Conservation (phyloP, 2,797 vertebrate species). For the Luscinia luscinia region DNA sequence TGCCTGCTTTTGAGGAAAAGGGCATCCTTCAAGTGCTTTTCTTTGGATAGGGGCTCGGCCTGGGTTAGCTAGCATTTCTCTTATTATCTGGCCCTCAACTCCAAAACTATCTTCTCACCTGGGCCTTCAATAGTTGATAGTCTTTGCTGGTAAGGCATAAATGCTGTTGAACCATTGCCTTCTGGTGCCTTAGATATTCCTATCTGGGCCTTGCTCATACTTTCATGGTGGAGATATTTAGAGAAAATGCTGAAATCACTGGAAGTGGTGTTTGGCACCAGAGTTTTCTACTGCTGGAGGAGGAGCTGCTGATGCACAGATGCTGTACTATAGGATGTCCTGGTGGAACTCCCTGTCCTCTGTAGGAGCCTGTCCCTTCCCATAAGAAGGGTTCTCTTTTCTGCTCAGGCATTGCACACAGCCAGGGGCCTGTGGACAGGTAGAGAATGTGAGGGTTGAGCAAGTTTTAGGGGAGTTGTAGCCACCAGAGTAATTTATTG, state of each 20-base stretch:
- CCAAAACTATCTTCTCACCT: neutral
- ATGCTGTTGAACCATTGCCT: neutral
- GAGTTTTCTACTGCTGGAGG: neutral
- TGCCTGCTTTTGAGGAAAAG: neutral
- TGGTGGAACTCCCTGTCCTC: neutral
- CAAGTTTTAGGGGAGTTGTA: neutral
- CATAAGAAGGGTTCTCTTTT: neutral
- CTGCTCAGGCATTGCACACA: neutral
- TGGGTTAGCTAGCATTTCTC: neutral
- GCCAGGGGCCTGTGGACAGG: rapidly evolving
- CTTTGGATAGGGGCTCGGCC: neutral
- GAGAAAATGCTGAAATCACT: neutral
- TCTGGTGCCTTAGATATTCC: neutral
- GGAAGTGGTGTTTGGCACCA: neutral
- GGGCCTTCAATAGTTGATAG: neutral
- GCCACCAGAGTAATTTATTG: neutral
- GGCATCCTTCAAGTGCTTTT: neutral
- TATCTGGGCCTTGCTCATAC: neutral
- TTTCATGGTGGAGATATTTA: neutral
- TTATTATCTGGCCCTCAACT: neutral
- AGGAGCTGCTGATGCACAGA: neutral
- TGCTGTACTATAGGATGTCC: neutral
- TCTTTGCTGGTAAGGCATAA: neutral
- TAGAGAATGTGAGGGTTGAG: neutral
- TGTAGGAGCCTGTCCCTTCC: neutral